These are phyloP conservation scores for Hydrotaea diabolus DNA, from an alignment of 2,888 invertebrate species.

Conservation along the genomic window DNA sequence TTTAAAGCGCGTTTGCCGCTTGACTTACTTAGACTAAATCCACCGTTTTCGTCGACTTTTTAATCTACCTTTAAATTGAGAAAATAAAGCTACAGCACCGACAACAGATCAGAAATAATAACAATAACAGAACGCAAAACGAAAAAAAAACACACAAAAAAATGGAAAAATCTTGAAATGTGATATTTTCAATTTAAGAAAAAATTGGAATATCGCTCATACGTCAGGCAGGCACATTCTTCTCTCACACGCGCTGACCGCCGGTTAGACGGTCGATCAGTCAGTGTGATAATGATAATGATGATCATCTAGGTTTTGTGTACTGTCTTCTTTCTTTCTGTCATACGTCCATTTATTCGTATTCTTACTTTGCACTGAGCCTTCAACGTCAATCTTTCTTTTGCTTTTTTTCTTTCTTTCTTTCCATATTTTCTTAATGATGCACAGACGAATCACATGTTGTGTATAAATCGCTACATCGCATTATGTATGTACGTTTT, in stretches of 20 bases:
- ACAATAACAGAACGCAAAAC: not conserved
- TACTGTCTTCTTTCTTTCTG: slow-evolving; percentile 6
- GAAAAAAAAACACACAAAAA: not conserved
- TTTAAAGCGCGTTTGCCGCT: slow-evolving; percentile 62
- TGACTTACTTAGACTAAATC: slow-evolving; percentile 65
- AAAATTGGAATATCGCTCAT: slow-evolving; percentile 44
- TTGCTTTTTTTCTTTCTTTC: slow-evolving; percentile 3
- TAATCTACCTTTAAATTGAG: slow-evolving; percentile 60
- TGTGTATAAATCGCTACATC: not conserved
- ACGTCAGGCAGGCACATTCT: slow-evolving; percentile 20
- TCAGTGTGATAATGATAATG: slow-evolving; percentile 39
- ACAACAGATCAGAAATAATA: slow-evolving; percentile 9
- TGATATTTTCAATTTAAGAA: slow-evolving; percentile 53
- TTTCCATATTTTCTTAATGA: not conserved
- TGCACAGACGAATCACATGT: not conserved
- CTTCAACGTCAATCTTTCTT: slow-evolving; percentile 72
- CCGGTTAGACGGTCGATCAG: not conserved
- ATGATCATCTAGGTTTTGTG: slow-evolving; percentile 14
- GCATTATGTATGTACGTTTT: not conserved
- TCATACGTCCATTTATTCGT: not conserved
- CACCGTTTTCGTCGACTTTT: slow-evolving; percentile 50
- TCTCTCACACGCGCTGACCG: slow-evolving; percentile 24
- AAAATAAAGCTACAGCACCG: slow-evolving; percentile 6
- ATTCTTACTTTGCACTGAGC: slow-evolving; percentile 62
- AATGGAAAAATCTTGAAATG: slow-evolving; percentile 56